phyloP scores from a whole-genome alignment of 1,140 invertebrate genomes.

The Acromyrmex echinatior region DNA sequence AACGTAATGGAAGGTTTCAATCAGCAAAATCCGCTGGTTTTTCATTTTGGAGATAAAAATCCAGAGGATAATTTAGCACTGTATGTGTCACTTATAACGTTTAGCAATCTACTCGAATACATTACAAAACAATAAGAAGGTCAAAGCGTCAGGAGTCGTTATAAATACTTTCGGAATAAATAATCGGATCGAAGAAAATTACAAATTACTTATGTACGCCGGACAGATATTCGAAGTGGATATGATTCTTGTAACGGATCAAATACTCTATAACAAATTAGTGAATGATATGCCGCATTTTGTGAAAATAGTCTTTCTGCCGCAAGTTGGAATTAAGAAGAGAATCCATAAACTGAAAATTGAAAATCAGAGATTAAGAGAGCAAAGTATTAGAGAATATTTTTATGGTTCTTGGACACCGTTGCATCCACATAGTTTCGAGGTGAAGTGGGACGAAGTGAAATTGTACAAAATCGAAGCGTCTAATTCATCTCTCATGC shows the following conservation, averaged over 20 bases:
- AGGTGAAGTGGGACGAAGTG: slow-evolving; percentile 95
- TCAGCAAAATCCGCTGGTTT: slow-evolving; percentile 96
- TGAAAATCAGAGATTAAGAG: slow-evolving; percentile 88
- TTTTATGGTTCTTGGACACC: slow-evolving; percentile 96
- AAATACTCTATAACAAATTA: slow-evolving; percentile 98
- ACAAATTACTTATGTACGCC: slow-evolving; percentile 93
- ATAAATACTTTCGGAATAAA: slow-evolving; percentile 95
- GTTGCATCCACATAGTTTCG: slow-evolving; percentile 97
- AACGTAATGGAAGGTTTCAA: slow-evolving; percentile 96
- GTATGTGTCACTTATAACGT: slow-evolving; percentile 95
- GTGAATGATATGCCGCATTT: slow-evolving; percentile 96
- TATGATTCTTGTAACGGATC: slow-evolving; percentile 97
- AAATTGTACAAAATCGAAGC: slow-evolving; percentile 98
- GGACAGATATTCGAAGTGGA: slow-evolving; percentile 98
- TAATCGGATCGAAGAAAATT: slow-evolving; percentile 88
- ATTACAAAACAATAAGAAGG: slow-evolving; percentile 95
- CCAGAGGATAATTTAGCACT: slow-evolving; percentile 93
- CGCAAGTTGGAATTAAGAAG: slow-evolving; percentile 98
- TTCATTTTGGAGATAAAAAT: slow-evolving; percentile 97
- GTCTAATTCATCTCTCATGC: slow-evolving; percentile 96
- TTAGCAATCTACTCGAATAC: slow-evolving; percentile 95
- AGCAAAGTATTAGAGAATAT: slow-evolving; percentile 95
- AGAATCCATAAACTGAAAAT: slow-evolving; percentile 89
- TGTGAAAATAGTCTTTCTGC: slow-evolving; percentile 97
- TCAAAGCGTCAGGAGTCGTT: slow-evolving; percentile 96